Evolutionary conservation across 2,797 vertebrate species (phyloP), one percentile per base, ranked within the genome.

Genomic region (Smutsia gigantea): DNA sequence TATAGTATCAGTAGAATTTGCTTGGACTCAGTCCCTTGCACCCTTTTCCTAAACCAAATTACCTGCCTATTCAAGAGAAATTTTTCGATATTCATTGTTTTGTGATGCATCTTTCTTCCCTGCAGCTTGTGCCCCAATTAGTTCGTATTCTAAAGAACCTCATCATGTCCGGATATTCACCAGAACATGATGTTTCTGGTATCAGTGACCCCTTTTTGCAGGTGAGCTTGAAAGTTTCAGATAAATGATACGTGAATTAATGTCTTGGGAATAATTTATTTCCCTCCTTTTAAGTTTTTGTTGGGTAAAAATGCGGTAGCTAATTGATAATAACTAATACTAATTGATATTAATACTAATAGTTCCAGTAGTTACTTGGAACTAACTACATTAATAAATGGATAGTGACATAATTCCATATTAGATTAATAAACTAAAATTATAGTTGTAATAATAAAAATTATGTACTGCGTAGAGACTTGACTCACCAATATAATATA

Each of bases 141-240:
- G 99, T 99, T 98, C 99, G 99, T 99, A 99, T 99, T 98, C 98
- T 99, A 98, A 99, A 99, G 99, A 99, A 99, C 98, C 99, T 99
- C 97, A 99, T 99, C 98, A 99, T 99, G 99, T 99, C 99, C 97
- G 99, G 99, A 96, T 99, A 99, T 98, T 99, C 99, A 98, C 99
- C 99, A 98, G 99, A 99, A 97, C 99, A 99, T 98, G 99, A 99
- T 93, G 99, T 99, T 97, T 99, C 99, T 72, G 99, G 99, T 98
- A 99, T 99, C 98, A 99, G 99, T 96, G 99, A 99, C 97, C 99
- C 99, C 96, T 99, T 99, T 98, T 99, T 99, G 97, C 99, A 99
- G 99, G 99, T 99, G 98, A 99, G 98, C 49, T 92, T 69, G 34
- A 90, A 96, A 96, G 85, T 87, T 97, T 96, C 69, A 25, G 53